Base-by-base conservation (phyloP, 2,113 vertebrate species). In the Semicossyphus pulcher region DNA sequence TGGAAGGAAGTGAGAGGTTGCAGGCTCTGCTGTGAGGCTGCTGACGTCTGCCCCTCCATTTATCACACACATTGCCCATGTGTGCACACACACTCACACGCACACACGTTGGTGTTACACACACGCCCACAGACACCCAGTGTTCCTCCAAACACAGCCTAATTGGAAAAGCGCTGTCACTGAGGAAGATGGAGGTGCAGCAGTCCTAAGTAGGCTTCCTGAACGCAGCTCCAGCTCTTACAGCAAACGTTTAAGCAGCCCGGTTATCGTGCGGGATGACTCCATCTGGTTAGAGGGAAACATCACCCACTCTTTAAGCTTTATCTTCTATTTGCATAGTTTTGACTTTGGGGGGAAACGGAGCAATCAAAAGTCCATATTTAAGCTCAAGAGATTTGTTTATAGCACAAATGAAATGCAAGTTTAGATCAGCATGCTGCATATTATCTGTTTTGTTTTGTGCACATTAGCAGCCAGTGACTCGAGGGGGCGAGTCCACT, bases 1-100 rank as follows among this genome's bases (percentile, higher is more conserved):
- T 1, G 0, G 66, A 79, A 32, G 82, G 42, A 91, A 87, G 88
- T 84, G 70, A 75, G 56, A 65, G 78, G 59, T 75, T 89, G 78
- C 67, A 63, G 70, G 63, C 63, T 79, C 45, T 52, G 75, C 72
- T 67, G 57, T 69, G 48, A 80, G 67, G 72, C 78, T 69, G 70
- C 80, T 84, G 82, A 72, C 54, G 57, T 79, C 72, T 83, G 78
- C 73, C 85, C 81, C 70, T 86, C 80, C 70, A 88, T 91, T 90
- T 81, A 81, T 83, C 83, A 75, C 72, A 71, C 44, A 57, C 21
- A 45, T 62, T 65, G 51, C 69, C 53, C 49, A 63, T 1, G 4
- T 57, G 11, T 56, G 10, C 53, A 21, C 28, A 45, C 44, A 44
- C 47, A 34, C 42, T 31, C 58, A 47, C 47, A 56, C n/a, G 39